Base-by-base conservation (phyloP, 2,797 vertebrate genomes). In the Parauchenoglanis ngamensis region DNA sequence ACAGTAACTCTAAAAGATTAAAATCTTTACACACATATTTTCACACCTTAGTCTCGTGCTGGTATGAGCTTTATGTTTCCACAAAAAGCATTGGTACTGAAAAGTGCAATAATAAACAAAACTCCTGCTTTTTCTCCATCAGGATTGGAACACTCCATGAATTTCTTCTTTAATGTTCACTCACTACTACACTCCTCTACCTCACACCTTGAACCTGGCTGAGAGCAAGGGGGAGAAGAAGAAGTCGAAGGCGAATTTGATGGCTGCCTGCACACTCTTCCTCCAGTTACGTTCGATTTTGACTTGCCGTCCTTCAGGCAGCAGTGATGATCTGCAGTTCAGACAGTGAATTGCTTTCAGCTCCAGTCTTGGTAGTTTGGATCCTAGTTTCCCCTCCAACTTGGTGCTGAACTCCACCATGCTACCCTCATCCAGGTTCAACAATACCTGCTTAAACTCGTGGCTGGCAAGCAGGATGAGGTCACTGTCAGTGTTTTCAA, bases 211-310 rank as follows among this genome's bases (percentile, higher is more conserved):
- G 91, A 96, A 94, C 76, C 91, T 94, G 81, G 97, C 98, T 0
- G 97, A 97, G 84, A 99, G 93, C 93, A 99, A 97, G 0, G 98
- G 98, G 59, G 96, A 97, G 91, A 99, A 99, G 94, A 99, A 99
- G 90, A 99, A 99, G 93, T 99, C 96, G 89, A 99, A 99, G 19
- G 97, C 97, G 15, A 99, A 99, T 93, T 97, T 97, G 54, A 98
- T 78, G 0, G 97, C 96, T 40, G 90, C 92, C 79, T 98, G 96
- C 68, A 96, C 97, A 0, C 94, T 96, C 80, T 93, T 94, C 85
- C 97, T 97, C 98, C 98, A 99, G 95, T 99, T 96, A 6, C 94
- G 96, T 90, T 99, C 98, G 0, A 98, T 95, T 95, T 99, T 99
- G 87, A 98, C 97, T 0, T 99, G 98, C 72, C 97, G 94, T 25